A percentile compares a stretch with the other conserved stretches of the same genome.
Conservation (phyloP, 1,140 invertebrate genomes). For the Brachionus sp. region DNA sequence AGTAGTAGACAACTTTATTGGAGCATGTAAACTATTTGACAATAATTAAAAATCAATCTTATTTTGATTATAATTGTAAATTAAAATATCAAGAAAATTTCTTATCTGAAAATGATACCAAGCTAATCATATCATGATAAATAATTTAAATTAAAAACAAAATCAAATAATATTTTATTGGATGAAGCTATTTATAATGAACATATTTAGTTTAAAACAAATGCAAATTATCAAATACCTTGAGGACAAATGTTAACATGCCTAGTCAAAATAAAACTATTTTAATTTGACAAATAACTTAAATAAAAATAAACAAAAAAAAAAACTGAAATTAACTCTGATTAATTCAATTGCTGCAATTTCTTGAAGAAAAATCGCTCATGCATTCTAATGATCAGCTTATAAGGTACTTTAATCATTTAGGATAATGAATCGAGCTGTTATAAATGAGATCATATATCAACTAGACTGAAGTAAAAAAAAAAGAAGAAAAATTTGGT, state of each 20-base stretch:
- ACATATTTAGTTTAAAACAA: not conserved
- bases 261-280: not conserved
- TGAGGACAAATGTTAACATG: not conserved
- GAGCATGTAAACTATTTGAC: not conserved
- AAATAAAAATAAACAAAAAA: not conserved
- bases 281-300: not conserved
- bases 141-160: not conserved
- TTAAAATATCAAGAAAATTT: not conserved
- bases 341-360: not conserved
- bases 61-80: not conserved
- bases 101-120: not conserved
- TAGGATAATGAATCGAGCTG: not conserved
- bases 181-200: not conserved
- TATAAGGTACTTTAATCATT: not conserved
- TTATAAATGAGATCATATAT: not conserved
- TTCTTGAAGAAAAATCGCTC: not conserved
- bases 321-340: not conserved
- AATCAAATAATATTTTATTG: not conserved
- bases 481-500: not conserved
- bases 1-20: not conserved
- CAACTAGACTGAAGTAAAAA: not conserved
- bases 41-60: not conserved
- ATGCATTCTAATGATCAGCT: constrained; percentile 12
- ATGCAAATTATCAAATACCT: not conserved
- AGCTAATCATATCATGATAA: not conserved